phyloP scores from a whole-genome alignment of 1,140 invertebrate species.

The Drosophila willistoni region DNA sequence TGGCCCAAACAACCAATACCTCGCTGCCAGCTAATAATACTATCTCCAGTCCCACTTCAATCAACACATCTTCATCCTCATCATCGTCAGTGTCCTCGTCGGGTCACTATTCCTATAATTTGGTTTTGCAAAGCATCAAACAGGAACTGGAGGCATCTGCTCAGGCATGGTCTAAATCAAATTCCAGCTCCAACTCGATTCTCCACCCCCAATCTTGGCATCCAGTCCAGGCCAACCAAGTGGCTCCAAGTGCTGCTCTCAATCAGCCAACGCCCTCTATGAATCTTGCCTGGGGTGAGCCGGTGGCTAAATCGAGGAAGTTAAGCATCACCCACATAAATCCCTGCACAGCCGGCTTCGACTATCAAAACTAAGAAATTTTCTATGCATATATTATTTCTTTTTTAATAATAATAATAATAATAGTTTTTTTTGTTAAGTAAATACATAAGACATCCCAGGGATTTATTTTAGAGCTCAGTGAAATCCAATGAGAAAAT shows the following conservation, averaged over 20 bases:
- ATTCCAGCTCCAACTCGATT: slow-evolving; percentile 42
- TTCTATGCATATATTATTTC: no score
- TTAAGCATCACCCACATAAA: slow-evolving; percentile 58
- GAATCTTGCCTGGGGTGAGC: slow-evolving; percentile 75
- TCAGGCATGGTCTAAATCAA: slow-evolving; percentile 70
- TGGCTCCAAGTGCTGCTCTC: background rate
- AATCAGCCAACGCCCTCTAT: slow-evolving; percentile 55
- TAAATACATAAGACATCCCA: slow-evolving; percentile 47
- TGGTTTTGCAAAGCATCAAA: slow-evolving; percentile 74
- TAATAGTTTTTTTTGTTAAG: slow-evolving; percentile 20
- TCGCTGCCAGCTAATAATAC: slow-evolving; percentile 29
- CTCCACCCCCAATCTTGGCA: slow-evolving; percentile 37
- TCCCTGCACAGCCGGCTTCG: slow-evolving; percentile 48
- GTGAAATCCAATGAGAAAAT: slow-evolving; percentile 46
- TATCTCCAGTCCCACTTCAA: background rate
- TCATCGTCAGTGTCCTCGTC: slow-evolving; percentile 11
- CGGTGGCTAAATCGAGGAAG: slow-evolving; percentile 61
- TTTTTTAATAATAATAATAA: no score
- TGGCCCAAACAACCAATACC: slow-evolving; percentile 50
- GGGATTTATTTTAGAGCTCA: slow-evolving; percentile 45
- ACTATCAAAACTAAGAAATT: slow-evolving; percentile 44
- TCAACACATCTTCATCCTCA: slow-evolving; percentile 11
- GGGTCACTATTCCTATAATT: slow-evolving; percentile 67
- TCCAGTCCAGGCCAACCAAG: background rate
- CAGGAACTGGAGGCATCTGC: slow-evolving; percentile 73